Base-by-base conservation (phyloP, 2,797 vertebrate genomes). In the Microhierax caerulescens region DNA sequence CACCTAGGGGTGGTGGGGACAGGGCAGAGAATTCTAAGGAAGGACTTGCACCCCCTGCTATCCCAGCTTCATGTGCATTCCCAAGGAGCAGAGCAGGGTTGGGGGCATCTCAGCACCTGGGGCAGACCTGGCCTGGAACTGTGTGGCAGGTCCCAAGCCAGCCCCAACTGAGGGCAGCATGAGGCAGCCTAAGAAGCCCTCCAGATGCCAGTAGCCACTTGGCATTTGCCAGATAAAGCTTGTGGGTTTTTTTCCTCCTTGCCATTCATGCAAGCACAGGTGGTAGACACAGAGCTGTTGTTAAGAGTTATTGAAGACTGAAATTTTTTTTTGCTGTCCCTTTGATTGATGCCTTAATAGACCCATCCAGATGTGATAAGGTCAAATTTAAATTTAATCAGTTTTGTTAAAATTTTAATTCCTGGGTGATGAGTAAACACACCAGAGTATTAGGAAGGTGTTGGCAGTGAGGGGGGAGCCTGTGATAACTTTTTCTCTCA, bases 301-400 rank as follows among this genome's bases (percentile, higher is more conserved):
- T 60, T 87, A 87, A 93, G 87, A 45, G 47, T 93, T 81, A 13
- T 70, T 95, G 95, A 93, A 94, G 78, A 95, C 41, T 21, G 37
- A 30, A 18, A 27, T 10, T 30, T 92, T 95, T 63, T 91, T 93
- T 92, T 80, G 70, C 90, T 94, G 83, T 95, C 93, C 93, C 82
- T 95, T 97, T 98, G 98, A 98, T 96, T 98, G 98, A 98, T 98
- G 96, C 96, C 92, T 97, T 98, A 98, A 98, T 98, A 97, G 97
- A 97, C 96, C 98, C 94, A 88, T 90, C 97, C 97, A 97, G 98
- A 98, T 98, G 98, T 97, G 98, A 98, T 98, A 98, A 98, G 98
- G 98, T 98, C 98, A 98, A 98, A 98, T 98, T 98, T 97, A 97
- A 98, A 98, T 98, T 97, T 98, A 98, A 98, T 99, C 97, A 98